Evolutionary conservation across 2,888 invertebrate species (phyloP).

Genomic region (Hipparchia semele): DNA sequence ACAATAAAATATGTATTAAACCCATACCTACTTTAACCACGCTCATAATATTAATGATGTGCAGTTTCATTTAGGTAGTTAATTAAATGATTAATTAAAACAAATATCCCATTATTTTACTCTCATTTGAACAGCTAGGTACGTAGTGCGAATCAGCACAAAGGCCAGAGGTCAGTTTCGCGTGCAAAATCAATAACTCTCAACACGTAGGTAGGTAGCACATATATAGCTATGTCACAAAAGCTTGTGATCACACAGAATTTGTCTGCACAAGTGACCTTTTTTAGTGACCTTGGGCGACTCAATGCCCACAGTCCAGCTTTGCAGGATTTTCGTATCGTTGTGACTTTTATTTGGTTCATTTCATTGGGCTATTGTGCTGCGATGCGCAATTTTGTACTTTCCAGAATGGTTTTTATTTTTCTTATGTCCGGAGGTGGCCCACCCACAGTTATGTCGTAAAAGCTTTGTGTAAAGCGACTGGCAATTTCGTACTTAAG

Average conservation of each 20-base stretch:
- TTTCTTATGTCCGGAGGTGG: not conserved
- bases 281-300: no score
- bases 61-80: not conserved
- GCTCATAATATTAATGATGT: not conserved
- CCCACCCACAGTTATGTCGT: not conserved
- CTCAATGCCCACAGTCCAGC: no score
- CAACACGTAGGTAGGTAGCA: slow-evolving; percentile 2
- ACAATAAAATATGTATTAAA: not conserved
- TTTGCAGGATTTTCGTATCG: no score
- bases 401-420: not conserved
- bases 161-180: slow-evolving; percentile 34
- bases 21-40: not conserved
- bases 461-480: not conserved
- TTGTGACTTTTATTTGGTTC: no score
- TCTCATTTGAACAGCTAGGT: not conserved
- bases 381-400: not conserved
- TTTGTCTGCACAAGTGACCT: no score
- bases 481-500: not conserved
- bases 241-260: not conserved
- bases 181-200: slow-evolving; percentile 37
- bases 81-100: slow-evolving; percentile 6
- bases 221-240: slow-evolving; percentile 5
- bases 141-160: slow-evolving; percentile 26
- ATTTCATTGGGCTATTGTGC: not conserved
- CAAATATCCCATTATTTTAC: not conserved